These are phyloP conservation scores for Pelochelys cantorii DNA, from an alignment of 2,797 vertebrate genomes.

Conservation along the genomic window DNA sequence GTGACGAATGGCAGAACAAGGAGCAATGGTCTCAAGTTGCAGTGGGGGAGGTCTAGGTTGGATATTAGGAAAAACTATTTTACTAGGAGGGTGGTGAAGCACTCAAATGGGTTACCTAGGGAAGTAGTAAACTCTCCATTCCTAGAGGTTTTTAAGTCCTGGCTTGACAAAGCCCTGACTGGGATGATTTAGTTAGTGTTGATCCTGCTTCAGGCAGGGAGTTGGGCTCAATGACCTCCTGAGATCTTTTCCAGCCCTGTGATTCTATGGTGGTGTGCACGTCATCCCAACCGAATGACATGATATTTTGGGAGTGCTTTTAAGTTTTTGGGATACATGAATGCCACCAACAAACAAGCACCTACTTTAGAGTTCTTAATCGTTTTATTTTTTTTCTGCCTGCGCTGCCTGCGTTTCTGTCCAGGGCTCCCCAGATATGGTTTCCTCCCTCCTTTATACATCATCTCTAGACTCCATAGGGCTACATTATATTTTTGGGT, in stretches of 20 bases:
- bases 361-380: not conserved
- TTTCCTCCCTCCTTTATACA: constrained; percentile 26
- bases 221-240: not conserved
- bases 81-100: too few relatives aligned
- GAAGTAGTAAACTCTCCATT: too few relatives aligned
- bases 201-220: too few relatives aligned
- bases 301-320: not conserved
- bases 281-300: not conserved
- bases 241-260: not conserved
- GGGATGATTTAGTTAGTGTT: too few relatives aligned
- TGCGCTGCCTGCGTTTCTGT: not conserved
- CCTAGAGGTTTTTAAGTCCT: too few relatives aligned
- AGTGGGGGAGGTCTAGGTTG: too few relatives aligned
- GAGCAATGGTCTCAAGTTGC: too few relatives aligned
- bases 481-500: constrained; percentile 23
- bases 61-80: too few relatives aligned
- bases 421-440: not conserved
- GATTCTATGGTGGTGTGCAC: not conserved
- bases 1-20: too few relatives aligned
- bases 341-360: not conserved
- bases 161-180: too few relatives aligned
- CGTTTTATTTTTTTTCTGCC: constrained; percentile 28
- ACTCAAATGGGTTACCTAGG: too few relatives aligned
- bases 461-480: constrained; percentile 57
- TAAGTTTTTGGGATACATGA: not conserved